Evolutionary conservation across 2,888 invertebrate genomes (phyloP).

Genomic region (Callinectes sapidus): DNA sequence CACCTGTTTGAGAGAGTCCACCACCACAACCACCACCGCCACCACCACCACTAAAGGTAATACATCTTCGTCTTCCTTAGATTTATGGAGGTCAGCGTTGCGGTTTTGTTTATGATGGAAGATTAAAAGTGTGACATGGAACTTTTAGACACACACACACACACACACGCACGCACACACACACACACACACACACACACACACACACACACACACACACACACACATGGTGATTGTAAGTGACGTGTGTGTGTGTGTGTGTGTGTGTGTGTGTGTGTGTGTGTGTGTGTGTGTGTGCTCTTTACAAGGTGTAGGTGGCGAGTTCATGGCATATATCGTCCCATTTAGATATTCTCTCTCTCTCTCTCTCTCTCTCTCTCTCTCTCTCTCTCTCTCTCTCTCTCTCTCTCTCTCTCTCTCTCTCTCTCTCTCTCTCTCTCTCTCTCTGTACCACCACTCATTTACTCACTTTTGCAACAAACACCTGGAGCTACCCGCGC

Average conservation of each 20-base stretch:
- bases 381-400: slow-evolving; percentile 1
- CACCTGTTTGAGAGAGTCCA: background rate
- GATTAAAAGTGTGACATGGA: background rate
- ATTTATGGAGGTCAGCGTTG: background rate
- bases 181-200: background rate
- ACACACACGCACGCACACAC: slow-evolving; percentile 40
- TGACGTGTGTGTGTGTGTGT: slow-evolving; percentile 17
- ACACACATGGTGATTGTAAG: background rate
- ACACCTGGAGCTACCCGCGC: slow-evolving; percentile 4
- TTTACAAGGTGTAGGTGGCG: too few relatives aligned
- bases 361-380: slow-evolving; percentile 1
- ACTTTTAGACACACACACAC: background rate
- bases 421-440: too few relatives aligned
- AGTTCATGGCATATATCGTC: too few relatives aligned
- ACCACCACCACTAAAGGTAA: background rate
- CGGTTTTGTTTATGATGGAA: background rate
- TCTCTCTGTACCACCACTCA: background rate
- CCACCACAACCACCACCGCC: background rate
- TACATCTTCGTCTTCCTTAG: background rate
- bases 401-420: background rate
- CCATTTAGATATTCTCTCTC: background rate
- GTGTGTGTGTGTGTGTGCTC: background rate
- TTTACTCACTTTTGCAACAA: background rate
- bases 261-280: background rate
- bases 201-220: slow-evolving; percentile 24